Evolutionary conservation across 2,888 invertebrate species (phyloP), one percentile per base, ranked within the genome.

Genomic region (Cynaeus angustus): DNA sequence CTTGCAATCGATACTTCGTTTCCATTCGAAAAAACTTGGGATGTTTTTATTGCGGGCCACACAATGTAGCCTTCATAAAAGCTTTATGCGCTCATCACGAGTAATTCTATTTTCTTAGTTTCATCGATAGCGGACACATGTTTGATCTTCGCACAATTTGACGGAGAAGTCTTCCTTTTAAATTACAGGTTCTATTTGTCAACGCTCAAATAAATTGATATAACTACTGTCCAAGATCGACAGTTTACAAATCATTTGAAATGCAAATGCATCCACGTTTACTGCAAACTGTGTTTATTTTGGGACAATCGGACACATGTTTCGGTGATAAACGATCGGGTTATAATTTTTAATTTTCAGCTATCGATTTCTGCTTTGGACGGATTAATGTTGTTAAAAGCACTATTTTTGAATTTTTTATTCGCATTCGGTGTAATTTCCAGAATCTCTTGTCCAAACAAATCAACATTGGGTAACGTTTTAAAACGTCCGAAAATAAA

Each of bases 11-110:
- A 53, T 53, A 14, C 37, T 7, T 37, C 13, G 28, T 26, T 21
- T 5, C 12, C 30, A 13, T 50, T 50, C 28, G n/a, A 12, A 28
- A 50, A 50, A 28, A 28, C 28, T 28, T 3, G 50, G 38, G n/a
- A 7, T 9, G n/a, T 28, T 50, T 50, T 50, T 50, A 50, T 28
- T 28, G 10, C 28, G 28, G 10, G 3, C 38, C 50, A 28, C 3
- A 53, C 53, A 53, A 53, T 53, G 53, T 53, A 30, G 37, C 9
- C 7, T 33, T 37, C 53, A 30, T 53, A 53, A 53, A 53, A 33
- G 8, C 5, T 53, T 53, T 53, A 53, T 53, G 8, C 28, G 30
- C 45, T 7, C 9, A 38, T 38, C 38, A 10, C 4, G 13, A 45
- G 16, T 5, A 12, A 16, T 45, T 45, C 16, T 45, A 45, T 13